Percentiles rank a stretch among this genome's conserved stretches.
These are phyloP conservation scores for Cebus imitator DNA, from an alignment of 2,113 vertebrate species.

Conservation along the genomic window DNA sequence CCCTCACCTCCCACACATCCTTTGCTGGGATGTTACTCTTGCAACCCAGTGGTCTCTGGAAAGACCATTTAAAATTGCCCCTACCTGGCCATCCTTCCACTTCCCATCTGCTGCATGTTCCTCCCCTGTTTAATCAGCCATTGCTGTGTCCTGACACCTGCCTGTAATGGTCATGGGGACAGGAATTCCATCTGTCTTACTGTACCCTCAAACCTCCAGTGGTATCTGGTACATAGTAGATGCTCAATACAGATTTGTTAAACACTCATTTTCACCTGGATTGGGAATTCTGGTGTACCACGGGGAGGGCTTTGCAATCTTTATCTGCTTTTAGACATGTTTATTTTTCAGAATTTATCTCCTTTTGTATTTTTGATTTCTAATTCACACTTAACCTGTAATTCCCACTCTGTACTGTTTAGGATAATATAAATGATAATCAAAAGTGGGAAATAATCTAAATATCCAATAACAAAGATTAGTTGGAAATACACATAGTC, in stretches of 20 bases:
- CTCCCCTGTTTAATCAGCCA: background rate
- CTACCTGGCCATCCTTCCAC: background rate
- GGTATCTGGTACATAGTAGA: background rate
- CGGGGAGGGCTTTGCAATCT: background rate
- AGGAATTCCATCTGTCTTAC: background rate
- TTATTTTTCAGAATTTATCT: constrained; percentile 15
- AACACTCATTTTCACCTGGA: background rate
- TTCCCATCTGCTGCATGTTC: fast-evolving
- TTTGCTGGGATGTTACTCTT: background rate
- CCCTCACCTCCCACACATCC: background rate
- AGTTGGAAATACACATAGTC: background rate
- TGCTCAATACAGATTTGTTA: background rate
- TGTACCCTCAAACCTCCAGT: background rate
- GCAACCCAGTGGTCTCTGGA: background rate
- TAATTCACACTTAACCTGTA: background rate
- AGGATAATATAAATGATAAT: background rate
- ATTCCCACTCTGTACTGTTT: background rate
- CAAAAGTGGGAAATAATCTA: constrained; percentile 8
- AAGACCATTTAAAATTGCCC: background rate
- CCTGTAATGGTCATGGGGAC: background rate
- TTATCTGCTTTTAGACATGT: background rate
- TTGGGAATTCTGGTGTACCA: background rate
- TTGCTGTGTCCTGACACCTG: background rate
- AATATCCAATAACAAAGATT: background rate
- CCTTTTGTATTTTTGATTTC: constrained; percentile 36